Evolutionary conservation across 92 coral and sea anemone species (phyloP), one percentile per base, ranked within the genome.

Genomic region (Parazoanthus atlanticus): DNA sequence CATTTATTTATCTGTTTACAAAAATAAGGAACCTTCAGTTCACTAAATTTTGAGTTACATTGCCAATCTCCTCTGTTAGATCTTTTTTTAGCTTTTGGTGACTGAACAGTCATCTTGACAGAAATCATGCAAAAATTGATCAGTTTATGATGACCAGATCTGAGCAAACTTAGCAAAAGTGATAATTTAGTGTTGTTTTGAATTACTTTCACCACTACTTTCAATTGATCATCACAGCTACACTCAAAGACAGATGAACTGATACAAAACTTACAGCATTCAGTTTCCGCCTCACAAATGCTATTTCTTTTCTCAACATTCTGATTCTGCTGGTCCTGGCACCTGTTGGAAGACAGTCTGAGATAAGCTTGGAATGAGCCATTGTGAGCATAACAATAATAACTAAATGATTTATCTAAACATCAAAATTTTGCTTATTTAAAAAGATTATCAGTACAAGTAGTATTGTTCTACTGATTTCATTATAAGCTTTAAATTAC

Each of bases 321-420:
- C 98, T 92, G 0, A 94, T 95, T 89, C 98, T 77, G 13, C 94
- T 94, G 9, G 99, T 95, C 90, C 99, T 93, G 17, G 96, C 99
- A 47, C 98, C 99, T 97, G 84, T 52, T 31, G 47, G 69, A 8
- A 78, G 23, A 29, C 61, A 66, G 86, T 12, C 23, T 32, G 49
- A 64, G 58, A 15, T 61, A 54, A 8, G 17, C 16, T 25, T 36
- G 33, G 19, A 23, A 21, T 73, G 52, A 81, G 17, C 16, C 9
- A 7, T 8, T 23, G 38, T 36, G 4, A 0, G 38, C 38, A 36
- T 36, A 36, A 36, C 0, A 36, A 36, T 5, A 65, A 15, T 65
- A 8, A 65, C 71, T 65, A 19, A 21, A 43, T 43, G 71, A 65
- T 8, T 75, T 34, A 2, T 36, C 38, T 36, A 36, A 75, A 32